Percentiles rank a stretch among this genome's conserved stretches.
Evolutionary conservation across 2,888 invertebrate genomes (phyloP).

Genomic region (Oscheius onirici): DNA sequence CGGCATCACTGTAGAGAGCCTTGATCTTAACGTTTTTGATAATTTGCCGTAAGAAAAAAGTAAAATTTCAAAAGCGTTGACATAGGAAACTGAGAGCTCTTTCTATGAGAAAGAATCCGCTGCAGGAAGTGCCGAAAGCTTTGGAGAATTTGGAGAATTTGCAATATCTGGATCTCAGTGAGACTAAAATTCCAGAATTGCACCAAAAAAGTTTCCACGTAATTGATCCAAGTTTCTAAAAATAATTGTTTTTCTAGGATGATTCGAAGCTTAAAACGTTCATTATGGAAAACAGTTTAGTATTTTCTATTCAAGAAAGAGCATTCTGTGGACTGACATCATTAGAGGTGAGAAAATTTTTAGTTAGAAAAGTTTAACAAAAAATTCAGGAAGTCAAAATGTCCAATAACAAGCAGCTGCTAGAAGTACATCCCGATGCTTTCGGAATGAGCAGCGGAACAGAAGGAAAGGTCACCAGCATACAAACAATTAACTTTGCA

Average conservation of each 20-base stretch:
- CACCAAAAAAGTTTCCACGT: conserved; percentile 38
- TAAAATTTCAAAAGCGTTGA: background rate
- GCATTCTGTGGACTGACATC: conserved; percentile 51
- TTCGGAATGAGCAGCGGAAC: conserved; percentile 42
- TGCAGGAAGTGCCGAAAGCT: conserved; percentile 54
- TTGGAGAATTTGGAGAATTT: conserved; percentile 43
- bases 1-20: conserved; percentile 31
- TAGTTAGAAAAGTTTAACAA: background rate
- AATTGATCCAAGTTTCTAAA: background rate
- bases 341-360: conserved; percentile 31
- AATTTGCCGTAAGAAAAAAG: conserved; percentile 50
- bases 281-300: conserved; percentile 38
- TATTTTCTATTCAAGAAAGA: conserved; percentile 47
- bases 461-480: conserved; percentile 24
- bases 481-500: conserved; percentile 33
- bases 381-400: conserved; percentile 11
- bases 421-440: conserved; percentile 46
- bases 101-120: conserved; percentile 53
- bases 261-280: conserved; percentile 35
- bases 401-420: conserved; percentile 32
- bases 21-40: conserved; percentile 56
- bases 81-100: conserved; percentile 53
- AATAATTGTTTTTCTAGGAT: conserved; percentile 17
- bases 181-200: conserved; percentile 51
- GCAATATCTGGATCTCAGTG: conserved; percentile 49